Evolutionary conservation across 2,888 invertebrate genomes (phyloP).

Genomic region (Xestia ashworthii): DNA sequence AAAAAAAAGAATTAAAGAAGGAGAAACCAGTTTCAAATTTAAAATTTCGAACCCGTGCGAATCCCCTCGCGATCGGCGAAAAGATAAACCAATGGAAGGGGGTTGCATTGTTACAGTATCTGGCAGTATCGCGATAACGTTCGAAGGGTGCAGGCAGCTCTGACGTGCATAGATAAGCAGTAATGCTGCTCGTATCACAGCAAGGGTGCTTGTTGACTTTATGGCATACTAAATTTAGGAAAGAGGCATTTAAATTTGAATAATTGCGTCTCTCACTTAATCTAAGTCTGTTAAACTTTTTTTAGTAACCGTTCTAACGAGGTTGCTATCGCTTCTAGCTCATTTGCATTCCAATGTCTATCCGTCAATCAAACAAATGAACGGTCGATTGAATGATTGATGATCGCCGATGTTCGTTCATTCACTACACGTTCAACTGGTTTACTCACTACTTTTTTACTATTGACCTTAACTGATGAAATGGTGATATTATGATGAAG

Average conservation of each 20-base stretch:
- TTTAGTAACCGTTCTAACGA: conserved; percentile 58
- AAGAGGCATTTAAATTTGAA: conserved; percentile 76
- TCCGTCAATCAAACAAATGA: conserved; percentile 87
- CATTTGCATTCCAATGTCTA: conserved; percentile 87
- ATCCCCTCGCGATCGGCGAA: conserved; percentile 84
- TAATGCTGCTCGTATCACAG: conserved; percentile 80
- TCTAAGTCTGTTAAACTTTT: conserved; percentile 58
- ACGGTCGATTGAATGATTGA: conserved; percentile 84
- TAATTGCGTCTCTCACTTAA: conserved; percentile 72
- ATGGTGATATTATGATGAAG: conserved; percentile 47
- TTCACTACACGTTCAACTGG: conserved; percentile 68
- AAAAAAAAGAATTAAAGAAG: conserved; percentile 34
- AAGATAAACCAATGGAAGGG: conserved; percentile 80
- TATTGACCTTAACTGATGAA: conserved; percentile 61
- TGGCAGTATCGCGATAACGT: conserved; percentile 86
- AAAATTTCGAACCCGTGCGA: conserved; percentile 69
- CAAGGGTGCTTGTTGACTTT: conserved; percentile 82
- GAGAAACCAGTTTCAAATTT: conserved; percentile 60
- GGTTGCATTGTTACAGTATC: conserved; percentile 86
- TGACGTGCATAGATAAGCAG: conserved; percentile 84
- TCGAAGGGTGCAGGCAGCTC: conserved; percentile 85
- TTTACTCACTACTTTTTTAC: conserved; percentile 61
- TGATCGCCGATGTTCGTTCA: conserved; percentile 80
- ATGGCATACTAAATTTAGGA: conserved; percentile 78
- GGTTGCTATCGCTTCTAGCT: conserved; percentile 73